These are phyloP conservation scores for Cheilosia grossa DNA, from an alignment of 2,888 invertebrate species.

Conservation along the genomic window DNA sequence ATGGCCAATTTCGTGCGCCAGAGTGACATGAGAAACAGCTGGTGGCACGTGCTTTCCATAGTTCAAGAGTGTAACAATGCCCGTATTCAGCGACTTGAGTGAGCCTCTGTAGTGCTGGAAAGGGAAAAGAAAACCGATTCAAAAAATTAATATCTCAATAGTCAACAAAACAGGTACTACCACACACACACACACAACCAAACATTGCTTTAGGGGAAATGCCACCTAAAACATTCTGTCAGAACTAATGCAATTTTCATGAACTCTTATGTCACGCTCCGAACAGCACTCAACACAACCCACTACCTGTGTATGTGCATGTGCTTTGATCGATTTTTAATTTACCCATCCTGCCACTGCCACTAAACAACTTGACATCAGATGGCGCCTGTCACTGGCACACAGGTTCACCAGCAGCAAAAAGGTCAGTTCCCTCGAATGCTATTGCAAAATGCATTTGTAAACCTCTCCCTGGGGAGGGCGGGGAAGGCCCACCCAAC, in stretches of 20 bases:
- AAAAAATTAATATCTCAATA: slow-evolving; percentile 48
- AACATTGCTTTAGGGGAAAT: not conserved
- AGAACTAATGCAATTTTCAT: slow-evolving; percentile 55
- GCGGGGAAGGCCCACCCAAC: not conserved
- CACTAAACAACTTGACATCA: slow-evolving; percentile 30
- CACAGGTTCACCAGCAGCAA: not conserved
- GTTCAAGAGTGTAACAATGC: slow-evolving; percentile 98
- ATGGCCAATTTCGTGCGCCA: slow-evolving; percentile 99
- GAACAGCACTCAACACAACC: not conserved
- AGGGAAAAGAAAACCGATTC: slow-evolving; percentile 31
- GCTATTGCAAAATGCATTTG: no score
- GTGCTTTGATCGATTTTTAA: slow-evolving; percentile 58
- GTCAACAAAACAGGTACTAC: not conserved
- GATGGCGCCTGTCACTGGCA: not conserved
- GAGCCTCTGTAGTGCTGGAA: slow-evolving; percentile 96
- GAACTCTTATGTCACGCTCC: slow-evolving; percentile 16
- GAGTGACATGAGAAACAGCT: slow-evolving; percentile 98
- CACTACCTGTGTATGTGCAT: slow-evolving; percentile 3
- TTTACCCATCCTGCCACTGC: slow-evolving; percentile 29
- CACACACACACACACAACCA: not conserved
- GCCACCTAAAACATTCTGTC: slow-evolving; percentile 1
- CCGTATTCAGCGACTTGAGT: slow-evolving; percentile 97
- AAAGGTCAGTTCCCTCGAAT: not conserved
- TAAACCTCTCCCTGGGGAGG: no score
- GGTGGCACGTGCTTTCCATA: slow-evolving; percentile 99